Conservation (phyloP, 2,797 vertebrate species). For the Pachyuromys duprasi region DNA sequence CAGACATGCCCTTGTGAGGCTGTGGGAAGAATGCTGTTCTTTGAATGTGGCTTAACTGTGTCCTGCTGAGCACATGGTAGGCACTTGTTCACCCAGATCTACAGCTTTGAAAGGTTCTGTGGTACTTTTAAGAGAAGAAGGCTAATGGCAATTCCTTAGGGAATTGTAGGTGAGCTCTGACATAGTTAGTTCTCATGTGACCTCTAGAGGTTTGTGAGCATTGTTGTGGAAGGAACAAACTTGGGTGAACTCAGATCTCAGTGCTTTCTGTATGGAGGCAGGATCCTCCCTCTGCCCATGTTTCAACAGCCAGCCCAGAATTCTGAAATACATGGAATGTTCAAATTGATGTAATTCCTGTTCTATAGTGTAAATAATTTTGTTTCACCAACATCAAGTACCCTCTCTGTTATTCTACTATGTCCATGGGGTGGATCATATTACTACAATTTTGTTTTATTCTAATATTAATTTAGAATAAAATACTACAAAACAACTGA, state of each 20-base stretch:
- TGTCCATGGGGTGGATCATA: no score
- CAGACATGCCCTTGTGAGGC: rapidly evolving
- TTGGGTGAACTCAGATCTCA: neutral
- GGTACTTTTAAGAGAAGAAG: neutral
- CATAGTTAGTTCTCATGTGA: neutral
- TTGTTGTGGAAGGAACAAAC: neutral
- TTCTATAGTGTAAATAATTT: neutral
- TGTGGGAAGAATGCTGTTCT: no score
- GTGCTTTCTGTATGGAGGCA: neutral
- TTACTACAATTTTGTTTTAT: neutral
- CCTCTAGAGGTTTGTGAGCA: neutral
- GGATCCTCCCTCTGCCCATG: neutral
- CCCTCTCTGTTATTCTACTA: no score
- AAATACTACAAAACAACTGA: neutral
- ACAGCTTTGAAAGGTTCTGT: neutral
- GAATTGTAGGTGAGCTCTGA: no score
- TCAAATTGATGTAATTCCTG: neutral
- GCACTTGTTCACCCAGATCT: neutral
- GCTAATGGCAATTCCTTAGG: neutral
- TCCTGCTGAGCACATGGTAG: neutral
- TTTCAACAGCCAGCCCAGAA: neutral
- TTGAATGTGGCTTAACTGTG: neutral
- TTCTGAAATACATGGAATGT: neutral
- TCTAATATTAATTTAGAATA: no score
- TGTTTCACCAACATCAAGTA: no score